A percentile compares a stretch with the other conserved stretches of the same genome.
Evolutionary conservation across 2,113 vertebrate species (phyloP).

Genomic region (Lagopus leucura): DNA sequence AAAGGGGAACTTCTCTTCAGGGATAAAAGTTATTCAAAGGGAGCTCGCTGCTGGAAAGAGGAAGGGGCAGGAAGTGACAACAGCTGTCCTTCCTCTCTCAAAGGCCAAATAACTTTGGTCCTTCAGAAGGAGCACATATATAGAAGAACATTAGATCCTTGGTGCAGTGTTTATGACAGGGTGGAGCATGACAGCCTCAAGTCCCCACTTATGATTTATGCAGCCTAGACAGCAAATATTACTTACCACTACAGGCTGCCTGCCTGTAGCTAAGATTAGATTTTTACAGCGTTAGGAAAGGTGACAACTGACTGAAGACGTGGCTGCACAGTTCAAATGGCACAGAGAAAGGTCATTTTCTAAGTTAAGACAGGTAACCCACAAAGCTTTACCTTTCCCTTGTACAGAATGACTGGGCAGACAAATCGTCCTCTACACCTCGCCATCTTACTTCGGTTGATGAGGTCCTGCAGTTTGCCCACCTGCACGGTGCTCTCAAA

Average conservation of each 20-base stretch:
- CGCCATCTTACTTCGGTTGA: conserved; percentile 95
- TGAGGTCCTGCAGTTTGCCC: conserved; percentile 92
- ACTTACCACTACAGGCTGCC: not conserved
- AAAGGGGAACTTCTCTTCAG: conserved; percentile 1
- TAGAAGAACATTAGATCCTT: not conserved
- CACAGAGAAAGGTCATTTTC: not conserved
- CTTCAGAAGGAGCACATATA: not conserved
- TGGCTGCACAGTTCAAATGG: not conserved
- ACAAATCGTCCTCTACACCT: conserved; percentile 95
- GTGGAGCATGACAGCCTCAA: not conserved
- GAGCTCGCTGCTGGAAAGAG: not conserved
- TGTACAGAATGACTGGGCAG: conserved; percentile 97
- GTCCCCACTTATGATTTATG: not conserved
- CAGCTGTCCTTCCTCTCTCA: not conserved
- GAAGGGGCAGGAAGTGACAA: not conserved
- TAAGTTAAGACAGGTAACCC: not conserved
- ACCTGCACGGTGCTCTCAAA: conserved; percentile 93
- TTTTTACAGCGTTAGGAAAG: not conserved
- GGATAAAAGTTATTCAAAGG: conserved; percentile 8
- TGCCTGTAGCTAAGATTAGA: not conserved
- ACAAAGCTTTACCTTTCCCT: conserved; percentile 89
- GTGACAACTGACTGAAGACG: not conserved
- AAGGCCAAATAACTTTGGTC: not conserved
- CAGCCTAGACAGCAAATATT: not conserved
- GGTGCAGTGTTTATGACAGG: not conserved